phyloP scores from a whole-genome alignment of 2,888 invertebrate species.

The Arge pagana region DNA sequence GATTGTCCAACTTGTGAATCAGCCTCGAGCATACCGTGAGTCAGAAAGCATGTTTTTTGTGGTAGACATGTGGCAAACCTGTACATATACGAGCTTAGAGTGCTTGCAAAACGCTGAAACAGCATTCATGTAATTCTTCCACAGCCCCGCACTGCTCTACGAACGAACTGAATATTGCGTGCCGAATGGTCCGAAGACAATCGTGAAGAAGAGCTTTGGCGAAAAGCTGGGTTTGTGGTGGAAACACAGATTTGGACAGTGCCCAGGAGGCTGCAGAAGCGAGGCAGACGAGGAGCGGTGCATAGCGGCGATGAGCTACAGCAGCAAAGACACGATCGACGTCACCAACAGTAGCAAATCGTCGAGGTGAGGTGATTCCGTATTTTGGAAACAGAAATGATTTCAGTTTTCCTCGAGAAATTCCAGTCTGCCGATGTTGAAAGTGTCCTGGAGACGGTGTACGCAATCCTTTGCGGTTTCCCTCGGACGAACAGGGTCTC shows the following conservation, averaged over 20 bases:
- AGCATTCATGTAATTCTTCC: too few relatives aligned
- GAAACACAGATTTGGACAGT: constrained; percentile 34
- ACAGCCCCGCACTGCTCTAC: constrained; percentile 43
- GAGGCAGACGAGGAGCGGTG: constrained; percentile 43
- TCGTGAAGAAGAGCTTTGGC: constrained; percentile 25
- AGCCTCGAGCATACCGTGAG: constrained; percentile 36
- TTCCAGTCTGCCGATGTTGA: too few relatives aligned
- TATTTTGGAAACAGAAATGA: not conserved
- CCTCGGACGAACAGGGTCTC: too few relatives aligned
- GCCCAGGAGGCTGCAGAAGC: constrained; percentile 33
- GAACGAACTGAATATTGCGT: constrained; percentile 39
- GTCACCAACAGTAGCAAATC: constrained; percentile 29
- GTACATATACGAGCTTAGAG: too few relatives aligned
- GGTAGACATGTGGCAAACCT: too few relatives aligned
- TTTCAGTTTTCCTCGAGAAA: constrained; percentile 24
- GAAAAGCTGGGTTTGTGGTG: constrained; percentile 37
- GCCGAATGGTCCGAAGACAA: constrained; percentile 28
- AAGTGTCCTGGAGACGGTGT: too few relatives aligned
- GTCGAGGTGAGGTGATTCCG: constrained; percentile 31
- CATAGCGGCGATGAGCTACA: constrained; percentile 44
- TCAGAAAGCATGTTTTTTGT: not conserved
- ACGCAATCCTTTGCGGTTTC: too few relatives aligned
- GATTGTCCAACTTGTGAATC: constrained; percentile 35
- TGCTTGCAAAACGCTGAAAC: too few relatives aligned
- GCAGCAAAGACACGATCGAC: constrained; percentile 38